Base-by-base conservation (phyloP, 2,797 vertebrate species). In the Eulemur mongoz region DNA sequence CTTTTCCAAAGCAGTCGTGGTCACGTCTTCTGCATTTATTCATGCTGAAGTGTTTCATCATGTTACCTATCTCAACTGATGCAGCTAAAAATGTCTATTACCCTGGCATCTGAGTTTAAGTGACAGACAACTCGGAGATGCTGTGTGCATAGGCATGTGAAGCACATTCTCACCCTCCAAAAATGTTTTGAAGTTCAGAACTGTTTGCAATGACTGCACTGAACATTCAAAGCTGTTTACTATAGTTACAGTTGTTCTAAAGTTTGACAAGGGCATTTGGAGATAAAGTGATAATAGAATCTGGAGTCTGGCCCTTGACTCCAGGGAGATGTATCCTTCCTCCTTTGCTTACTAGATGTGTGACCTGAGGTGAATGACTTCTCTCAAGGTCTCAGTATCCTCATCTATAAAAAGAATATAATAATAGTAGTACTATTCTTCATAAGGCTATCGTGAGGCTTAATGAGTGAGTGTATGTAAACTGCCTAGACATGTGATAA, bases 1-100 rank as follows among this genome's bases (percentile, higher is more conserved):
- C 15, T 92, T 96, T 97, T 54, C 35, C 85, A 94, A 96, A 95
- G 75, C 61, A 48, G 43, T 76, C 40, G 70, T 82, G 59, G 43
- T 92, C 48, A 63, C 8, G 1, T 89, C 45, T 86, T 89, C 38
- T 76, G 25, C 9, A 18, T 32, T 85, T 87, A 40, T 93, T 93
- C 57, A 23, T 7, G 30, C 13, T 69, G 59, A 92, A 61, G 63
- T 79, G n/a, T 81, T 83, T 91, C 95, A 63, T 90, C 50, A 4
- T 15, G 8, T 89, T 86, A 69, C 48, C 61, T 69, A 54, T 89
- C 38, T 54, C 61, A 79, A 70, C 25, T 25, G 69, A n/a, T 69
- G 8, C 69, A 87, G 82, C 43, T 48, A 89, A 91, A 92, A 92
- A 75, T 52, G 22, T 75, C 78, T 72, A 30, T 38, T 61, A n/a